Evolutionary conservation across 2,888 invertebrate species (phyloP).

Genomic region (Drosophila mimetica): DNA sequence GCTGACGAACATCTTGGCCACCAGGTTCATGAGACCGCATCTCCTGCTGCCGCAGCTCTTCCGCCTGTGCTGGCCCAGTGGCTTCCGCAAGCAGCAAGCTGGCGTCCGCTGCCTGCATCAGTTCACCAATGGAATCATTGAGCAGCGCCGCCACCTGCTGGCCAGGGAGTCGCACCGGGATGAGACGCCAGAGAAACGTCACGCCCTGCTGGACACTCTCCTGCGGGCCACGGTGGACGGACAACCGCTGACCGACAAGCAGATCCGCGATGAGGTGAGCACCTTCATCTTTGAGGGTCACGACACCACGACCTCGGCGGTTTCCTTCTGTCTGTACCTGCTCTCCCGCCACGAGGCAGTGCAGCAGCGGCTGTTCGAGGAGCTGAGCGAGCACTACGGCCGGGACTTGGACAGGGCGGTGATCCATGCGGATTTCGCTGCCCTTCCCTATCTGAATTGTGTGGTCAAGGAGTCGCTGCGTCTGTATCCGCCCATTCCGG

Average conservation of each 20-base stretch:
- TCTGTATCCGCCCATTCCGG: conserved; percentile 88
- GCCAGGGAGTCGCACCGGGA: conserved; percentile 2
- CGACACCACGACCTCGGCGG: conserved; percentile 83
- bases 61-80: conserved; percentile 55
- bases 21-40: conserved; percentile 73
- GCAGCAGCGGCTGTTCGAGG: conserved; percentile 78
- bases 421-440: conserved; percentile 66
- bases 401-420: conserved; percentile 57
- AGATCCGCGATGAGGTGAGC: conserved; percentile 89
- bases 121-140: conserved; percentile 86
- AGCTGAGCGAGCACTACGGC: conserved; percentile 74
- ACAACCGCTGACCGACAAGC: conserved; percentile 86
- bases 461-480: conserved; percentile 88
- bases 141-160: conserved; percentile 76
- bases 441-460: conserved; percentile 85
- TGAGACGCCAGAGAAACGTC: neutral
- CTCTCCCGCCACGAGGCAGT: conserved; percentile 76
- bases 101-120: conserved; percentile 85
- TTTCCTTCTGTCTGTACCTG: conserved; percentile 79
- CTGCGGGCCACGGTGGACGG: conserved; percentile 86
- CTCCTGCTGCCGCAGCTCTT: conserved; percentile 64
- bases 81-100: conserved; percentile 82
- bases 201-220: conserved; percentile 88
- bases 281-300: conserved; percentile 89
- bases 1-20: conserved; percentile 72